Base-by-base conservation (phyloP, 2,888 invertebrate species). In the Leptinotarsa rubiginosa region DNA sequence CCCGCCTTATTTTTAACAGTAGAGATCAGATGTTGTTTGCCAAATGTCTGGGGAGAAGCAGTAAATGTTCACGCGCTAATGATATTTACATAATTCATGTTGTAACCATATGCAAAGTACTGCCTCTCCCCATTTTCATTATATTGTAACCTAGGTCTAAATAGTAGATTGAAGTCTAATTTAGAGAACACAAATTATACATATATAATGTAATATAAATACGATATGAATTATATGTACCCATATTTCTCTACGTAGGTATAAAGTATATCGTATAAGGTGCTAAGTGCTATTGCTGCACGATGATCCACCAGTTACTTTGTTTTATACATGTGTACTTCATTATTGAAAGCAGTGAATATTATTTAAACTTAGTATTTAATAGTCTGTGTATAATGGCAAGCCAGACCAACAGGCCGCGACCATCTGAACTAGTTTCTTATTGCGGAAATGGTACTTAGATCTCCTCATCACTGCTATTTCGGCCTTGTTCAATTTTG, bases 371-470 rank as follows among this genome's bases (percentile, higher is more conserved):
- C 52, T 79, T 85, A 86, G 82, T 86, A 86, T 83, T 81, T 86
- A 86, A 84, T 86, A 85, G 86, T 86, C 85, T 88, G 87, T 87
- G 87, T 87, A 86, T 86, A 86, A 85, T 84, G 86, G 86, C 81
- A 81, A 77, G 80, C 78, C 80, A 78, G 79, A 78, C 74, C 75
- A 79, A 82, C 80, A 81, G 80, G 78, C 77, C 73, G 72, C 77
- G 74, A 74, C 75, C 76, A 70, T 76, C 41, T 31, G 22, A 65
- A 70, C 49, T 20, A 50, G 59, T 69, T 59, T 70, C 65, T 66
- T 68, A 74, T 64, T 71, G 70, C 75, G 77, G 78, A 75, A 71
- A 59, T 65, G 70, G 75, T 78, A 78, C 77, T 78, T 75, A 75
- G 49, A 67, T 56, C 52, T 69, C 73, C 70, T 66, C 31, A 65